These are phyloP conservation scores for Micoletzkya japonica DNA, from an alignment of 2,888 invertebrate species.

Conservation along the genomic window DNA sequence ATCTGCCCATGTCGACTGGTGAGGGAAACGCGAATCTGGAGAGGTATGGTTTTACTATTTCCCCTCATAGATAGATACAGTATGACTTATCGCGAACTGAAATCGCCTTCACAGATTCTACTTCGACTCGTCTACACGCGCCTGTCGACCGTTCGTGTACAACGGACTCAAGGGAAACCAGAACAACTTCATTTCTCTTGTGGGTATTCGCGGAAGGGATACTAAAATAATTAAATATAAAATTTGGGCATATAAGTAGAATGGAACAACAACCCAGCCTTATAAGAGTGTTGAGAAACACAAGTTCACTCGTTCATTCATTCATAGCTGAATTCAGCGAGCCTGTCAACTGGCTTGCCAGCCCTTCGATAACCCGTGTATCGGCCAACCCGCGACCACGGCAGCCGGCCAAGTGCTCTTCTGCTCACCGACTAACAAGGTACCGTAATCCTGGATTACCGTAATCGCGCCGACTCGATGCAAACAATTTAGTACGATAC, in stretches of 20 bases:
- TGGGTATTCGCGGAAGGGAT: conserved; percentile 3
- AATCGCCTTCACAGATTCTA: conserved; percentile 39
- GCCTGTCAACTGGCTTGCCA: conserved; percentile 62
- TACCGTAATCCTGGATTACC: too few relatives aligned
- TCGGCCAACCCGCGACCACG: conserved; percentile 62
- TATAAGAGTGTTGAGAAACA: not conserved
- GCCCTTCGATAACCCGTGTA: conserved; percentile 63
- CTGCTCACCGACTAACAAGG: conserved; percentile 61
- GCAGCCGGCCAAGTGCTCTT: conserved; percentile 61
- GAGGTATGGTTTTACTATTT: conserved; percentile 25
- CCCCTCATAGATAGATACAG: not conserved
- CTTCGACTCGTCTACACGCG: conserved; percentile 52
- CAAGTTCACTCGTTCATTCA: conserved; percentile 8
- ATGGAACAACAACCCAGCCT: not conserved
- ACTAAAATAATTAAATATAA: not conserved
- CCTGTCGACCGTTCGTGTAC: conserved; percentile 59
- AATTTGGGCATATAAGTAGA: not conserved
- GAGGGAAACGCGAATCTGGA: conserved; percentile 61
- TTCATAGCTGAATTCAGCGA: conserved; percentile 38
- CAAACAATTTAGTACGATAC: not conserved
- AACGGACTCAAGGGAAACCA: conserved; percentile 63
- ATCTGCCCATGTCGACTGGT: conserved; percentile 61
- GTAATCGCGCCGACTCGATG: not conserved
- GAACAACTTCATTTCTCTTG: conserved; percentile 61
- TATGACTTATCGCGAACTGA: too few relatives aligned